phyloP scores from a whole-genome alignment of 2,797 vertebrate genomes.

The Trematomus bernacchii region DNA sequence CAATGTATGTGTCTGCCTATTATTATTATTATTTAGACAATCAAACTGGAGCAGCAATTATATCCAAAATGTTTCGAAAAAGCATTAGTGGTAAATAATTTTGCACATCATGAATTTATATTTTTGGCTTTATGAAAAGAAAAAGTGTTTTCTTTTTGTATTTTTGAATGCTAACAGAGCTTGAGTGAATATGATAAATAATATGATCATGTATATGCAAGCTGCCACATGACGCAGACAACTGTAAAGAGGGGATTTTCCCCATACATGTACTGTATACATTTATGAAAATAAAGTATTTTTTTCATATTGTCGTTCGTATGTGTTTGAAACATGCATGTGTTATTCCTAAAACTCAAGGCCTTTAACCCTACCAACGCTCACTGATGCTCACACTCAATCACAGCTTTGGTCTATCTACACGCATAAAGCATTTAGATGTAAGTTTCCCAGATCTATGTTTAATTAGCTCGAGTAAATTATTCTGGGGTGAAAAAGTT shows the following conservation, averaged over 20 bases:
- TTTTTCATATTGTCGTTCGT: constrained; percentile 72
- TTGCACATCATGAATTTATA: constrained; percentile 80
- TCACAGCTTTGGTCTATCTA: not conserved
- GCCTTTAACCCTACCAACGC: too few species aligned
- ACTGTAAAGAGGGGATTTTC: constrained; percentile 57
- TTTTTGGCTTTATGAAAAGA: constrained; percentile 58
- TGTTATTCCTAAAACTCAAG: not conserved
- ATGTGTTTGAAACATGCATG: constrained; percentile 5
- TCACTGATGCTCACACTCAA: not conserved
- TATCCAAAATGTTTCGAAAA: constrained; percentile 66
- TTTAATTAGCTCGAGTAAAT: constrained; percentile 70
- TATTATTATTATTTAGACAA: constrained; percentile 82
- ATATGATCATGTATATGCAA: constrained; percentile 75
- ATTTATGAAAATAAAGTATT: constrained; percentile 87
- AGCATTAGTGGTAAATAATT: constrained; percentile 61
- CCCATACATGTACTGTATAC: constrained; percentile 79
- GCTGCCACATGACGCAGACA: constrained; percentile 67
- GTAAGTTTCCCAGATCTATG: constrained; percentile 48
- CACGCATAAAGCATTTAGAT: constrained; percentile 45
- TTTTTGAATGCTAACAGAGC: constrained; percentile 64
- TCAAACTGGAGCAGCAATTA: constrained; percentile 74
- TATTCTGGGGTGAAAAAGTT: constrained; percentile 75
- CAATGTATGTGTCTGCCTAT: constrained; percentile 51
- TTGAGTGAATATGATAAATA: constrained; percentile 71
- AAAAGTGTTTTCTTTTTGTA: constrained; percentile 43